Conservation (phyloP, 2,888 invertebrate species). For the Neoitamus cyanurus region DNA sequence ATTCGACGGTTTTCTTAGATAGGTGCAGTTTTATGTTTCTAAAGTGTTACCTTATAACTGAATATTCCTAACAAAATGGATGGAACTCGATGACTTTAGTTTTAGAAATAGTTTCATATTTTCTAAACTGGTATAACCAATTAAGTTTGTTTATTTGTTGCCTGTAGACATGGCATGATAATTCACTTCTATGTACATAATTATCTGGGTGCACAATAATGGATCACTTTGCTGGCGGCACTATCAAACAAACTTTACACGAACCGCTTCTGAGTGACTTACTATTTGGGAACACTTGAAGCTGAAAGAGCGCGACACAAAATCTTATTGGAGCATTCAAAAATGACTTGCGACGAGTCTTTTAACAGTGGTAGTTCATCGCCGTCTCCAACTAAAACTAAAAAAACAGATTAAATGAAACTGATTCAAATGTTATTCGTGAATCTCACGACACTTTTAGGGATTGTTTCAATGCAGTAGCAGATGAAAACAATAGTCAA, state of each 20-base stretch:
- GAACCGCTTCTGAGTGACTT: too few relatives aligned
- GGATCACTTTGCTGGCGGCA: too few relatives aligned
- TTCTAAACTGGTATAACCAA: too few relatives aligned
- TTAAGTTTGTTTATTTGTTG: too few relatives aligned
- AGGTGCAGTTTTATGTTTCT: neutral
- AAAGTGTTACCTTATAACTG: neutral
- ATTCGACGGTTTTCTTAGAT: neutral
- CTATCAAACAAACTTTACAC: too few relatives aligned
- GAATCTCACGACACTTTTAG: neutral
- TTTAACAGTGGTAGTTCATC: neutral
- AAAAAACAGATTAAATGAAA: neutral
- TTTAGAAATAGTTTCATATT: too few relatives aligned
- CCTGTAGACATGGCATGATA: too few relatives aligned
- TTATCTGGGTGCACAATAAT: too few relatives aligned
- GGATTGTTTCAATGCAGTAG: neutral
- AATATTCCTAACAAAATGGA: too few relatives aligned
- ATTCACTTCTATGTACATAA: too few relatives aligned
- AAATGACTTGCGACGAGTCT: conserved; percentile 54
- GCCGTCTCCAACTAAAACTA: neutral
- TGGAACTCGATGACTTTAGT: too few relatives aligned
- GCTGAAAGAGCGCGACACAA: conserved; percentile 37
- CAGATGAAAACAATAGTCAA: too few relatives aligned
- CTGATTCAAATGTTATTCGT: neutral
- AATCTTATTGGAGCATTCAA: conserved; percentile 20
- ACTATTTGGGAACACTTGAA: conserved; percentile 49